These are phyloP conservation scores for Conus ventricosus DNA, from an alignment of 1,140 invertebrate genomes.

Conservation along the genomic window DNA sequence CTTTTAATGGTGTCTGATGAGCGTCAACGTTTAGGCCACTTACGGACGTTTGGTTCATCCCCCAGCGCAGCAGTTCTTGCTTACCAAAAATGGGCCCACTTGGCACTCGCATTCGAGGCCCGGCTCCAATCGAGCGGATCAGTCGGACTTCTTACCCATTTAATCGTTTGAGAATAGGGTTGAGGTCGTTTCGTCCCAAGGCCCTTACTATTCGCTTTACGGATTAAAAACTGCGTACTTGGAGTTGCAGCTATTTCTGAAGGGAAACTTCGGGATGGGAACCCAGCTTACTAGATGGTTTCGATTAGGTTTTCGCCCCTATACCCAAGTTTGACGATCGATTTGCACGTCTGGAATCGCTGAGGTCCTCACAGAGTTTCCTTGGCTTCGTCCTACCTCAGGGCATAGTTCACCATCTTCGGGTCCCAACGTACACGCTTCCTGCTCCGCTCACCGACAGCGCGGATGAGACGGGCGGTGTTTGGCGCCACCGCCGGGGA, in stretches of 20 bases:
- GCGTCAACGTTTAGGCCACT: slow-evolving; percentile 78
- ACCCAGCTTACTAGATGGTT: slow-evolving; percentile 94
- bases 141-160: slow-evolving; percentile 83
- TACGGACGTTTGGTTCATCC: slow-evolving; percentile 87
- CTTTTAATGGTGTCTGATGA: slow-evolving; percentile 81
- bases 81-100: slow-evolving; percentile 94
- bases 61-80: slow-evolving; percentile 94
- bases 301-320: slow-evolving; percentile 95
- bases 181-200: slow-evolving; percentile 1
- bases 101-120: slow-evolving; percentile 84
- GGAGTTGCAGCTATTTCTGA: slow-evolving; percentile 51
- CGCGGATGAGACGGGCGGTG: slow-evolving; percentile 72
- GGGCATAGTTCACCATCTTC: slow-evolving; percentile 93
- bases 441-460: slow-evolving; percentile 79
- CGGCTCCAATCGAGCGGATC: slow-evolving; percentile 82
- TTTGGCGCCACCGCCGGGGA: slow-evolving; percentile 77
- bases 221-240: slow-evolving; percentile 75
- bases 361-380: slow-evolving; percentile 90
- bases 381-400: slow-evolving; percentile 89
- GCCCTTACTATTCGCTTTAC: slow-evolving; percentile 83
- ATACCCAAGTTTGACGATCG: slow-evolving; percentile 92
- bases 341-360: slow-evolving; percentile 93
- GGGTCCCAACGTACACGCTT: slow-evolving; percentile 85
- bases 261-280: slow-evolving; percentile 85
- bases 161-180: slow-evolving; percentile 67